Evolutionary conservation across 1,140 invertebrate genomes (phyloP), one percentile per base, ranked within the genome.

Genomic region (Lepidurus packardi): DNA sequence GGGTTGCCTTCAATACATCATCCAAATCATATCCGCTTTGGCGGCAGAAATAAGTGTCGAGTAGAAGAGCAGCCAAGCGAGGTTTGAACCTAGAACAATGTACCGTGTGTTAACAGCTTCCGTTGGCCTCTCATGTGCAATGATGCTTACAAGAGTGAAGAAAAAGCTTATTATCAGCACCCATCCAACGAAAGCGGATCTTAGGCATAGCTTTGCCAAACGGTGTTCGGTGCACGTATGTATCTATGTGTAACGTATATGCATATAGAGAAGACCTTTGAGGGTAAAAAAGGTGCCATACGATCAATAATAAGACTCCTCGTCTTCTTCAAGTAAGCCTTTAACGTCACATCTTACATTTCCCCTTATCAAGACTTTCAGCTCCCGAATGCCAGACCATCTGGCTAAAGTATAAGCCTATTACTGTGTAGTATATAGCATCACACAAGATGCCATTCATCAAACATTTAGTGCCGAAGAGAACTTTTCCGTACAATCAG

Each of bases 261-360:
- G 13, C 21, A 16, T 65, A 11, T 4, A 34, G 34, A 34, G 3
- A 65, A 47, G 21, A 65, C 16, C 53, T 65, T 65, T 13, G 53
- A 21, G 16, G 53, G 34, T 34, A 34, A 34, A 34, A 34, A 34
- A 34, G 34, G 34, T 34, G 34, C 34, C 53, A 65, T 21, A 65
- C 53, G 53, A 65, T 65, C 53, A 65, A 65, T 65, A 65, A 65
- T 65, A 65, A 65, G 53, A 65, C 53, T 65, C 13, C 21, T 65
- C 21, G 16, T 16, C 53, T 65, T 34, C 34, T 34, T 34, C 34
- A 34, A 34, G 34, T 4, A 4, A 34, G 34, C 34, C 34, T 4
- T 34, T 34, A 34, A 34, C 34, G 34, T 34, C 34, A 34, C 2
- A 34, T 34, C 34, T 34, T 34, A 34, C 34, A 34, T 34, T 34